Evolutionary conservation across 2,113 vertebrate species (phyloP), one percentile per base, ranked within the genome.

Genomic region (Protobothrops flavoviridis): DNA sequence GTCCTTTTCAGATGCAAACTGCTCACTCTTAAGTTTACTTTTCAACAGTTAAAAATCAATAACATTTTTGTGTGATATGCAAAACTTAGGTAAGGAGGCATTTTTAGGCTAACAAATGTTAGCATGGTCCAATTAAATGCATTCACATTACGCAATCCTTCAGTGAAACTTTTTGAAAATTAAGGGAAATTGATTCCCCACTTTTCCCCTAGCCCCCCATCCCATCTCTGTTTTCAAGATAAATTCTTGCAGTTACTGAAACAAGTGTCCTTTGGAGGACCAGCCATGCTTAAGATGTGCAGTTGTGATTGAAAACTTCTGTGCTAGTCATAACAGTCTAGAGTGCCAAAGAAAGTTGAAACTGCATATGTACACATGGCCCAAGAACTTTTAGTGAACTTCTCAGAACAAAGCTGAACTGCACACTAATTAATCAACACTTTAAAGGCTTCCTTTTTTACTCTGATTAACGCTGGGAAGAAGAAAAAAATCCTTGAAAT

Each of bases 311-410:
- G 88, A 93, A 93, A 90, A 86, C 88, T 85, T 90, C 53, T 86
- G 74, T 93, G 69, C 74, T 86, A 90, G 88, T 93, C 92, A 93
- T 93, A 93, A 93, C 74, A 93, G 88, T 86, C 88, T 93, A 52
- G 92, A 90, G 53, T 85, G 69, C 92, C 53, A 93, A 93, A 56
- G 53, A 23, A 93, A 93, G 74, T 74, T 90, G 88, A 93, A 85
- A 93, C 29, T 20, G 52, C 56, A 90, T 61, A 90, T n/a, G n/a
- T 59, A 90, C 48, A 23, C 50, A 69, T n/a, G 88, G 88, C 39
- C 21, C 85, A 93, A 61, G 43, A 86, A 90, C 43, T 24, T 90
- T 29, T 86, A 39, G 88, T 93, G 88, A 93, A 90, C 74, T 86
- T 86, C 39, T 74, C 55, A 93, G 88, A 52, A 50, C 33, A 88